These are phyloP conservation scores for Eremophila alpestris DNA, from an alignment of 2,797 vertebrate genomes.

Conservation along the genomic window DNA sequence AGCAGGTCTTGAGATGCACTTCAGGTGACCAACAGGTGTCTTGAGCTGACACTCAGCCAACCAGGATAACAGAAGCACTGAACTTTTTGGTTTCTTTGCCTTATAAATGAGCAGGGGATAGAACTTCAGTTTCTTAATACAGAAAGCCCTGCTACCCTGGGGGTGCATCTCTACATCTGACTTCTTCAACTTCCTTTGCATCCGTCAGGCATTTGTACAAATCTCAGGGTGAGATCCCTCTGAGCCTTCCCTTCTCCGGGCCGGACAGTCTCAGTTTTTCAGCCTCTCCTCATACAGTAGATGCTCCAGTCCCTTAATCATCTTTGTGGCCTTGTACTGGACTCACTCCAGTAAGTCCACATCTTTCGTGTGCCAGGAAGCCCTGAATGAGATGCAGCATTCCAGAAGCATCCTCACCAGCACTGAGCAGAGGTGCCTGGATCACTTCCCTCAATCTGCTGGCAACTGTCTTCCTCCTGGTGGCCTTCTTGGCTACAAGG, in stretches of 20 bases:
- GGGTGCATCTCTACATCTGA: neutral
- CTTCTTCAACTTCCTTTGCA: neutral
- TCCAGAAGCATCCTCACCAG: neutral
- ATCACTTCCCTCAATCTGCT: neutral
- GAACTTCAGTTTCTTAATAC: too few relatives aligned
- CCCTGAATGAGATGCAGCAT: neutral
- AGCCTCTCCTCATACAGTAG: neutral
- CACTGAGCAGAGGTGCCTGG: neutral
- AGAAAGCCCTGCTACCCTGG: too few relatives aligned
- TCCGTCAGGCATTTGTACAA: neutral
- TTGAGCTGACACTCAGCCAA: too few relatives aligned
- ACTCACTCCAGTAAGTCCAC: fast-evolving
- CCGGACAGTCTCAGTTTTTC: neutral
- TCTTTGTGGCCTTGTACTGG: neutral
- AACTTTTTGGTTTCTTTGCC: too few relatives aligned
- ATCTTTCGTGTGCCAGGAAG: neutral
- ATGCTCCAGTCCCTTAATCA: neutral
- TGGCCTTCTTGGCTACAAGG: neutral
- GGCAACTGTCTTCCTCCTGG: neutral
- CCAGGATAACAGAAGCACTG: too few relatives aligned
- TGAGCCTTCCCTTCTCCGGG: neutral
- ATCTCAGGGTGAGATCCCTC: neutral
- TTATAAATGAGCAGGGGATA: too few relatives aligned
- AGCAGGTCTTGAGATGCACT: too few relatives aligned
- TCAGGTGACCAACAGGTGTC: too few relatives aligned